A percentile compares a stretch with the other conserved stretches of the same genome.
Conservation (phyloP, 2,797 vertebrate species). For the Oceanodroma leucorhoa region DNA sequence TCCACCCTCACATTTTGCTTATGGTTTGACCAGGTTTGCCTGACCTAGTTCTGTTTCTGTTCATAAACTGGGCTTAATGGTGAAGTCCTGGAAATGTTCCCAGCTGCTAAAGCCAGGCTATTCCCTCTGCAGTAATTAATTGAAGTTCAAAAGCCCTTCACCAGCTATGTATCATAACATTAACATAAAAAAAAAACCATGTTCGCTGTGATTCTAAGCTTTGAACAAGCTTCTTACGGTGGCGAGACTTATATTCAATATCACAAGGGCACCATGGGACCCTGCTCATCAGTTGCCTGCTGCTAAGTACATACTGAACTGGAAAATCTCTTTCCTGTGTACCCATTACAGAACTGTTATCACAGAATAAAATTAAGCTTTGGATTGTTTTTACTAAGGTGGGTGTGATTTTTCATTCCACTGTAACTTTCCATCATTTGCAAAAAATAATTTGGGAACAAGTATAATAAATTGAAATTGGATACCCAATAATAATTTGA, state of each 20-base stretch:
- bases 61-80: conserved; percentile 39
- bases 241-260: neutral
- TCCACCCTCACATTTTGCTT: neutral
- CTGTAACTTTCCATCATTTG: neutral
- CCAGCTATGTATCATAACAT: conserved; percentile 24
- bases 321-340: conserved; percentile 42
- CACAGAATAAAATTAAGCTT: neutral
- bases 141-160: conserved; percentile 40
- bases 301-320: neutral
- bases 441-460: neutral
- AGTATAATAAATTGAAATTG: neutral
- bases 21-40: conserved; percentile 38
- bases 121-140: conserved; percentile 55
- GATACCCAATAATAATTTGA: neutral
- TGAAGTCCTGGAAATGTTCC: conserved; percentile 40
- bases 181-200: neutral
- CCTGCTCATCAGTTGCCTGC: neutral
- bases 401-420: conserved; percentile 13
- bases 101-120: conserved; percentile 37
- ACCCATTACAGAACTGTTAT: neutral
- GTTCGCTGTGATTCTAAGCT: conserved; percentile 19
- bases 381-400: conserved; percentile 5
- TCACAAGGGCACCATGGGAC: neutral
- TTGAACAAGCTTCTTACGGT: conserved; percentile 40
- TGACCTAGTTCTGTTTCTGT: conserved; percentile 53